Conservation (phyloP, 2,113 vertebrate genomes). For the Anthoscopus minutus region DNA sequence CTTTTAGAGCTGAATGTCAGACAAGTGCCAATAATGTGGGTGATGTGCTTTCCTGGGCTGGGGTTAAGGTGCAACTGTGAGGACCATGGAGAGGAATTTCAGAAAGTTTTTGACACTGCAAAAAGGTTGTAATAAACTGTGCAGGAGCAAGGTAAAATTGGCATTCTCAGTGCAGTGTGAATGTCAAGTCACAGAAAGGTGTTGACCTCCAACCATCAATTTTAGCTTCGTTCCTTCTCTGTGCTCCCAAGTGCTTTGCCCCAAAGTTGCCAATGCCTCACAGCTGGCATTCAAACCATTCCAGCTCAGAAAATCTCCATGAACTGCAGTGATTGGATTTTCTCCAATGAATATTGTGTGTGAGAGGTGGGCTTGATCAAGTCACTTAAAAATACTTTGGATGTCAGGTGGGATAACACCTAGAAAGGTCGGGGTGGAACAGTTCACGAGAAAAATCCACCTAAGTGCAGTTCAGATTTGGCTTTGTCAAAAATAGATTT, state of each 20-base stretch:
- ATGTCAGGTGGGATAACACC: rapidly evolving
- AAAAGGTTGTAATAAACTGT: background rate
- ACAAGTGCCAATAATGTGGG: background rate
- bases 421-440: background rate
- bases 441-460: background rate
- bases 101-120: background rate
- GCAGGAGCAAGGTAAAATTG: background rate
- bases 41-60: background rate
- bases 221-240: rapidly evolving
- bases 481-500: background rate
- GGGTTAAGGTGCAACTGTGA: background rate
- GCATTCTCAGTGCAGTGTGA: background rate
- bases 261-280: background rate
- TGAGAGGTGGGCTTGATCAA: background rate
- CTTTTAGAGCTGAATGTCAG: background rate
- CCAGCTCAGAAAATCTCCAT: background rate
- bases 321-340: background rate
- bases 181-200: background rate
- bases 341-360: background rate
- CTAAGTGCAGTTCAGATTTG: background rate
- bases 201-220: background rate
- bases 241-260: background rate
- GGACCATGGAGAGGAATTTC: background rate
- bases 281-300: background rate
- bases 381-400: background rate